Percentiles rank a stretch among this genome's conserved stretches.
phyloP scores from a whole-genome alignment of 2,113 vertebrate genomes.

The Phodopus roborovskii region DNA sequence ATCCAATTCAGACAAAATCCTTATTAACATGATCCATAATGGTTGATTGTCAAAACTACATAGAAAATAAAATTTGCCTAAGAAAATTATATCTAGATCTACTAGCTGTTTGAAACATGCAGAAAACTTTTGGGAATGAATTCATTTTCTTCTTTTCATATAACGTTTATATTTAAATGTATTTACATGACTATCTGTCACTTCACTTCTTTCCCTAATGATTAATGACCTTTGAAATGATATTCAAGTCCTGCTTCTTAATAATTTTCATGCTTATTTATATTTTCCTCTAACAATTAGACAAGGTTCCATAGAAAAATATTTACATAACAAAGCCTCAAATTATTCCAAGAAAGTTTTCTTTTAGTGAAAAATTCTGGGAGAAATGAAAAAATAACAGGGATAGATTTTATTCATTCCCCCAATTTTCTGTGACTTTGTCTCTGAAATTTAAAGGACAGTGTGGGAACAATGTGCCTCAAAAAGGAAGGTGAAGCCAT shows the following conservation, averaged over 20 bases:
- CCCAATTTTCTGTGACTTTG: not conserved
- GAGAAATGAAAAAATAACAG: not conserved
- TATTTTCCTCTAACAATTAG: not conserved
- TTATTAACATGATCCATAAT: not conserved
- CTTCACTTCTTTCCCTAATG: not conserved
- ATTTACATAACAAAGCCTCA: not conserved
- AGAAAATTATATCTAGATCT: no score
- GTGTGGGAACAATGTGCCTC: not conserved
- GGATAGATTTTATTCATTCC: not conserved
- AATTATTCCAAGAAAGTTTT: constrained; percentile 21
- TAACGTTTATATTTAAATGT: not conserved
- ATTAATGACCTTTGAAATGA: constrained; percentile 5
- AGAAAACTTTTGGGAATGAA: constrained; percentile 10
- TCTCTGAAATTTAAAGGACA: not conserved
- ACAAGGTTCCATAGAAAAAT: not conserved
- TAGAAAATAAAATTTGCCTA: not conserved
- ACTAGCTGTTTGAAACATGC: not conserved
- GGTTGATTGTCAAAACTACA: not conserved
- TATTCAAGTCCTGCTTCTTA: constrained; percentile 21
- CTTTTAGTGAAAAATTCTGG: not conserved
- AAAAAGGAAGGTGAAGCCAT: not conserved
- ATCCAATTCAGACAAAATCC: not conserved
- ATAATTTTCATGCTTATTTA: constrained; percentile 28
- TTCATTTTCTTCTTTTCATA: not conserved
- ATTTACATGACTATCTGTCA: not conserved